phyloP scores from a whole-genome alignment of 2,113 vertebrate genomes.

The Rhinopomastus cyanomelas region DNA sequence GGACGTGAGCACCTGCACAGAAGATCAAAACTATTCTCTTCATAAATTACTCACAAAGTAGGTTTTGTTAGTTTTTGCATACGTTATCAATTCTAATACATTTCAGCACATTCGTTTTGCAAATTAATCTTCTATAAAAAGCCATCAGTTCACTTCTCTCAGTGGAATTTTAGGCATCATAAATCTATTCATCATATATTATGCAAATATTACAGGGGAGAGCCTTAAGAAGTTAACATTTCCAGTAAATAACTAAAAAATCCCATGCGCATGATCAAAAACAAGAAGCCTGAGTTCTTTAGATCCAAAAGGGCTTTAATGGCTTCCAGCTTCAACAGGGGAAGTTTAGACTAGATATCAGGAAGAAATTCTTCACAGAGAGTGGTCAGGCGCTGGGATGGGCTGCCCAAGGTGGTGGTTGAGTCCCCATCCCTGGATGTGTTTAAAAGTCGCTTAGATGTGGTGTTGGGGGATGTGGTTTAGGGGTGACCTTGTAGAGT shows the following conservation, averaged over 20 bases:
- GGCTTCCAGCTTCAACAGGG: no score
- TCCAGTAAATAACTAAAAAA: neutral
- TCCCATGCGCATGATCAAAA: accelerated
- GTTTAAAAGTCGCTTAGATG: no score
- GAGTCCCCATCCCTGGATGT: no score
- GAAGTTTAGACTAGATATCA: no score
- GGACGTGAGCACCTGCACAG: neutral
- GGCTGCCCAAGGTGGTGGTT: no score
- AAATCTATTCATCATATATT: neutral
- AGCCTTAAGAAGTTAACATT: neutral
- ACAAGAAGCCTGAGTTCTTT: neutral
- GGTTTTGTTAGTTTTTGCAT: neutral
- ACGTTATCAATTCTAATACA: neutral
- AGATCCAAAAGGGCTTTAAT: neutral
- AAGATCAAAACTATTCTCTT: neutral
- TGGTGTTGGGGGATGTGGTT: no score
- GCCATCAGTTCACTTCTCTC: neutral
- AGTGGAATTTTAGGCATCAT: neutral
- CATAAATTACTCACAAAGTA: neutral
- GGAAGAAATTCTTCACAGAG: no score
- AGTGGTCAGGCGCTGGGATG: no score
- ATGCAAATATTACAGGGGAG: neutral
- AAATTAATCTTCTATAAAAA: neutral
- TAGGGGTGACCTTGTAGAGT: no score
- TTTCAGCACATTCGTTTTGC: neutral